A percentile compares a stretch with the other conserved stretches of the same genome.
phyloP scores from a whole-genome alignment of 2,888 invertebrate genomes.

The Conops quadrifasciatus region DNA sequence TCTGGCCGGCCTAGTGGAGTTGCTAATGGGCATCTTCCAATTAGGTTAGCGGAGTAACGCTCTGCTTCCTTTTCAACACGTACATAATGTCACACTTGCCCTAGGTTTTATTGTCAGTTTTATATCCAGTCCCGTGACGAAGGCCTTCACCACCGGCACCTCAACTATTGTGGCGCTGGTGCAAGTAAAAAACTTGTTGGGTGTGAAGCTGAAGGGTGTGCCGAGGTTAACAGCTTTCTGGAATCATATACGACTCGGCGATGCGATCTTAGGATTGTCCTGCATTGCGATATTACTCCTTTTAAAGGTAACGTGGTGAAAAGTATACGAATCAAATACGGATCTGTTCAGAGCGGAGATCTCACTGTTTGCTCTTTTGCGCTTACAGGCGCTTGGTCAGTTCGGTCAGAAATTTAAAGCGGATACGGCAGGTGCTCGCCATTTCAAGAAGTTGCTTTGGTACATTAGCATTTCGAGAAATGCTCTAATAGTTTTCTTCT shows the following conservation, averaged over 20 bases:
- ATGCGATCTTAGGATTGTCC: conserved; percentile 72
- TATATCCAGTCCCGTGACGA: conserved; percentile 83
- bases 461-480: conserved; percentile 80
- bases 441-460: conserved; percentile 72
- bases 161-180: conserved; percentile 79
- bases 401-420: conserved; percentile 49
- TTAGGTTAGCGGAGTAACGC: conserved; percentile 69
- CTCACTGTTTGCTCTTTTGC: not conserved
- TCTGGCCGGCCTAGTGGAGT: conserved; percentile 78
- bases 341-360: too few species aligned
- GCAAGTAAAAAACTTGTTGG: conserved; percentile 79
- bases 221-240: conserved; percentile 62
- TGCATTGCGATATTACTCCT: conserved; percentile 74
- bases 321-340: too few species aligned
- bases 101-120: conserved; percentile 84
- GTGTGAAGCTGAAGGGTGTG: conserved; percentile 69
- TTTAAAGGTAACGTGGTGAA: conserved; percentile 70
- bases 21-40: conserved; percentile 82
- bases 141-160: conserved; percentile 86
- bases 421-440: conserved; percentile 46
- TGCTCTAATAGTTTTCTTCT: conserved; percentile 76
- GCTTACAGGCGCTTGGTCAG: conserved; percentile 51
- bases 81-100: not conserved
- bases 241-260: conserved; percentile 69
- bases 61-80: not conserved